Percentiles rank a stretch among this genome's conserved stretches.
Evolutionary conservation across 2,113 vertebrate species (phyloP).

Genomic region (Zootoca vivipara): DNA sequence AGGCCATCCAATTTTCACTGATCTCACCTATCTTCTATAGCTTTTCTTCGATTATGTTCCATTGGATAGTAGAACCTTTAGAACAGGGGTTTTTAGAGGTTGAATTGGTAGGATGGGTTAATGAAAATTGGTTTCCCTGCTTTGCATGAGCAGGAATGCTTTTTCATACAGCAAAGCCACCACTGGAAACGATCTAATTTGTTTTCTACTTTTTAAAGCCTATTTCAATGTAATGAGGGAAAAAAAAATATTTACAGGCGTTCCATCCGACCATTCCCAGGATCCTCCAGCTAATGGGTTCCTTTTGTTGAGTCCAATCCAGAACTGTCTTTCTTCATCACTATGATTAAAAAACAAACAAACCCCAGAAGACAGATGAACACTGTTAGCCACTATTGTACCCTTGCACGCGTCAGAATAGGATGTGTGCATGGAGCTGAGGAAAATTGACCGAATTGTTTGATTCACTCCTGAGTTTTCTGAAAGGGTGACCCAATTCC

Average conservation of each 20-base stretch:
- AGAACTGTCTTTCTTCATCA: conserved; percentile 89
- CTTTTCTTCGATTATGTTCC: background rate
- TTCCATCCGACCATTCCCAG: conserved; percentile 93
- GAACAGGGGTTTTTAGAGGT: background rate
- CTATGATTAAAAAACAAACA: conserved; percentile 58
- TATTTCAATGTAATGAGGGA: background rate
- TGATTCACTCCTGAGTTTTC: background rate
- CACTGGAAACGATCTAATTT: background rate
- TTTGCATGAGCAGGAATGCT: background rate
- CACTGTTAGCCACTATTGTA: background rate
- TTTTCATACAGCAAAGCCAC: background rate
- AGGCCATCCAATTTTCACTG: background rate
- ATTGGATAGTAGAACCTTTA: background rate
- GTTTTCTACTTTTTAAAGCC: background rate
- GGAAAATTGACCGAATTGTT: background rate
- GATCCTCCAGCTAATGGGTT: conserved; percentile 77
- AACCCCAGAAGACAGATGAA: background rate
- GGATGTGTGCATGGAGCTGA: no score
- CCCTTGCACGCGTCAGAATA: background rate
- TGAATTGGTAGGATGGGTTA: background rate
- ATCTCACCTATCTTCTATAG: background rate
- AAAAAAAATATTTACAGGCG: conserved; percentile 79
- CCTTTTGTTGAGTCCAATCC: conserved; percentile 95
- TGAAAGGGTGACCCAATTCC: background rate
- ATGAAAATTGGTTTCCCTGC: background rate